These are phyloP conservation scores for Sympetrum striolatum DNA, from an alignment of 2,888 invertebrate genomes.

Conservation along the genomic window DNA sequence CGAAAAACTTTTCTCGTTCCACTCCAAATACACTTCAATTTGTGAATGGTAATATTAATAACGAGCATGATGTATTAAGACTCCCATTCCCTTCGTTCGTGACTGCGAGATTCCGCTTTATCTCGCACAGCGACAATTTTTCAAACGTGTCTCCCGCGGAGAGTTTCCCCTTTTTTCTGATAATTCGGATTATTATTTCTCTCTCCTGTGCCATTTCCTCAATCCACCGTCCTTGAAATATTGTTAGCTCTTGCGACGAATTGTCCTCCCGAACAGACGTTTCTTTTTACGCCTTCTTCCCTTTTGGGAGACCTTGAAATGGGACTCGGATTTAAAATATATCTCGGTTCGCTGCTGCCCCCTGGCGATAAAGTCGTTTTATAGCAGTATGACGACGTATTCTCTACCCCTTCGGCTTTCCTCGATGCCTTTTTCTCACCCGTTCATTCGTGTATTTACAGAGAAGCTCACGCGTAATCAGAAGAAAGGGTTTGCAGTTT, in stretches of 20 bases:
- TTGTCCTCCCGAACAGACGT: background rate
- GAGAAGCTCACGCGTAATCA: no score
- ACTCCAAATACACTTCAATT: background rate
- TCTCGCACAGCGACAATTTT: background rate
- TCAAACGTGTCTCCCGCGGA: background rate
- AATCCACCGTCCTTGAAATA: background rate
- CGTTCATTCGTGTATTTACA: background rate
- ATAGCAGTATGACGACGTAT: background rate
- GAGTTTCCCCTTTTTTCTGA: background rate
- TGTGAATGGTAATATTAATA: background rate
- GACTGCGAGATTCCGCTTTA: background rate
- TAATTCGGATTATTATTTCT: background rate
- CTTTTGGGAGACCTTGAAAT: background rate
- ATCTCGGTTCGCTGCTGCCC: background rate
- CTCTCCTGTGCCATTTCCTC: background rate
- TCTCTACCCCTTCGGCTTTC: background rate
- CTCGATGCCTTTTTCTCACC: background rate
- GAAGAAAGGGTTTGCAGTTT: no score
- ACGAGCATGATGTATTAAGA: background rate
- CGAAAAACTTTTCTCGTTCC: background rate
- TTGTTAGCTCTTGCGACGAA: background rate
- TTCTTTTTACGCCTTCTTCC: background rate
- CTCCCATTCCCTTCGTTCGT: background rate
- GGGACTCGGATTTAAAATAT: background rate
- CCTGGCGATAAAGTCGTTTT: background rate